Percentiles rank a stretch among this genome's conserved stretches.
Evolutionary conservation across 1,140 invertebrate genomes (phyloP).

Genomic region (Drosophila eugracilis): DNA sequence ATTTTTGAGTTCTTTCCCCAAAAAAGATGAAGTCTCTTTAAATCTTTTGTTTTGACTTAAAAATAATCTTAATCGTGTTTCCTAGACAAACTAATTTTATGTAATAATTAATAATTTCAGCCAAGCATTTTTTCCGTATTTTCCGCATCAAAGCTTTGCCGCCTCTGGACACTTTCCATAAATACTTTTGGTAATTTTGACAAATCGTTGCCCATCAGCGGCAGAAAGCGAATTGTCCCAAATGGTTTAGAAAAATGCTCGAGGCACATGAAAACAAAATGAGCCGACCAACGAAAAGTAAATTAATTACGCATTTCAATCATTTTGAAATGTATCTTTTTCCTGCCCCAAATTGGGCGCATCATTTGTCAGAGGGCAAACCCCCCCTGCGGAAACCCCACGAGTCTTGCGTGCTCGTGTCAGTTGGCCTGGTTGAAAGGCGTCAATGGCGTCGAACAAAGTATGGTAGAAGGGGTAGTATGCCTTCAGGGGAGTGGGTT

Average conservation of each 20-base stretch:
- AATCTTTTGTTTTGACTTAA: too few species aligned
- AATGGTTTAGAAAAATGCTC: conserved; percentile 46
- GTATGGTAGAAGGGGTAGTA: conserved; percentile 31
- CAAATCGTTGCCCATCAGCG: conserved; percentile 43
- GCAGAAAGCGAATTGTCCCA: conserved; percentile 41
- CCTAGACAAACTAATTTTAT: too few species aligned
- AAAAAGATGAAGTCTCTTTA: too few species aligned
- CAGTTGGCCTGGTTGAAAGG: conserved; percentile 43
- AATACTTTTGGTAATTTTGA: conserved; percentile 46
- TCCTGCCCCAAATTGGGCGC: conserved; percentile 44
- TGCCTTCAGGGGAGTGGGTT: conserved; percentile 12
- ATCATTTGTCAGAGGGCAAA: conserved; percentile 68
- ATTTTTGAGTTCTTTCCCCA: too few species aligned
- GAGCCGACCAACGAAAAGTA: conserved; percentile 33
- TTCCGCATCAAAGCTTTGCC: conserved; percentile 9
- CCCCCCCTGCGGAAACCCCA: background rate
- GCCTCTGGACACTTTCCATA: background rate
- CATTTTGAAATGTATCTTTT: conserved; percentile 67
- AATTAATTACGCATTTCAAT: conserved; percentile 73
- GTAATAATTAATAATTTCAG: background rate
- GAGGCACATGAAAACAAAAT: conserved; percentile 1
- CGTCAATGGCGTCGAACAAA: conserved; percentile 53
- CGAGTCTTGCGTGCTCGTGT: conserved; percentile 6
- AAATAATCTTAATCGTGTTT: too few species aligned
- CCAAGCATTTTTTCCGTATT: background rate